Evolutionary conservation across 2,888 invertebrate genomes (phyloP).

Genomic region (Gisinianus flammeolus): DNA sequence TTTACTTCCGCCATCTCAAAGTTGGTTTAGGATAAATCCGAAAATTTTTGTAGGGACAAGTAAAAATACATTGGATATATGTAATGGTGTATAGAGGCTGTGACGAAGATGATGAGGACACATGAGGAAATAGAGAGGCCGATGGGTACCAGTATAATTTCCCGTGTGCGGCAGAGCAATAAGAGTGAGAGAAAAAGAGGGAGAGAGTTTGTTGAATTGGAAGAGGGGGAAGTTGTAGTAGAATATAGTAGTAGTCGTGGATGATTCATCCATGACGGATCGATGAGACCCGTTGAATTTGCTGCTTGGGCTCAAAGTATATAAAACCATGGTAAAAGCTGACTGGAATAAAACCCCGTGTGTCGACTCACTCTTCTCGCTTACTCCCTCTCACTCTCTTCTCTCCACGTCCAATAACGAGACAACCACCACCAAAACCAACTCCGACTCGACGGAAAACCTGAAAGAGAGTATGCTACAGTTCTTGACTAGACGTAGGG

Average conservation of each 20-base stretch:
- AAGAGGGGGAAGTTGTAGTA: constrained; percentile 30
- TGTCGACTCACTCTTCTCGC: neutral
- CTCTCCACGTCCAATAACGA: neutral
- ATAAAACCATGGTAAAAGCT: constrained; percentile 6
- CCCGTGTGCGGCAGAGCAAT: constrained; percentile 11
- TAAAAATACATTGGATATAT: neutral
- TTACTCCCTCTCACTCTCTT: neutral
- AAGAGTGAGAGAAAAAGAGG: neutral
- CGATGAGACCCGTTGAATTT: constrained; percentile 39
- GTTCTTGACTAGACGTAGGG: constrained; percentile 31
- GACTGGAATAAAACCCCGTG: constrained; percentile 18
- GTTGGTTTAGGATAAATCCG: constrained; percentile 38
- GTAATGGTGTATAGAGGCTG: neutral
- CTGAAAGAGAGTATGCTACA: constrained; percentile 23
- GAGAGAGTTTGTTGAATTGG: neutral
- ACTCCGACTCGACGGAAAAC: neutral
- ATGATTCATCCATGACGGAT: constrained; percentile 49
- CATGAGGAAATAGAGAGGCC: constrained; percentile 15
- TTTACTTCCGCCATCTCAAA: constrained; percentile 4
- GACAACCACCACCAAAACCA: constrained; percentile 2
- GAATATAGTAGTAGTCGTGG: constrained; percentile 31
- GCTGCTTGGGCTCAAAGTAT: constrained; percentile 6
- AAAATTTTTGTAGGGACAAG: constrained; percentile 13
- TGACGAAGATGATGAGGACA: neutral
- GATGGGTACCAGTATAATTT: constrained; percentile 26